Conservation (phyloP, 2,113 vertebrate species). For the Oreotrochilus melanogaster region DNA sequence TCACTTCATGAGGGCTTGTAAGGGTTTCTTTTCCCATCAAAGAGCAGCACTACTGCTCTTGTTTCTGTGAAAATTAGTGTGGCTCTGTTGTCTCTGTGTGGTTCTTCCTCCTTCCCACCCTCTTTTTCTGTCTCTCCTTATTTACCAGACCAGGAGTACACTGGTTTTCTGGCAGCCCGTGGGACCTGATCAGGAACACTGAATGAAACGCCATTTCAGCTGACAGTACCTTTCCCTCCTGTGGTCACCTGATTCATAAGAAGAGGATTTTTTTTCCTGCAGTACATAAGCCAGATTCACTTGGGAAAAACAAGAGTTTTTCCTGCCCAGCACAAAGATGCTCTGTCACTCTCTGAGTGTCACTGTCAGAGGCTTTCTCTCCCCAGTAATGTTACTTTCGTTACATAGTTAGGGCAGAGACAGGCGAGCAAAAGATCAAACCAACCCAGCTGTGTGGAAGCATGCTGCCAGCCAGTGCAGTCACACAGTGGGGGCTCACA, state of each 20-base stretch:
- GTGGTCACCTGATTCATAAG: not conserved
- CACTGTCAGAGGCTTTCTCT: not conserved
- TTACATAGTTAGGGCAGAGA: not conserved
- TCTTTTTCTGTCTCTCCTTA: not conserved
- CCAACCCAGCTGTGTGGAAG: not conserved
- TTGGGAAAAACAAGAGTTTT: not conserved
- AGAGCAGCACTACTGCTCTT: not conserved
- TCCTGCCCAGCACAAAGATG: not conserved
- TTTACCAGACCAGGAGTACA: not conserved
- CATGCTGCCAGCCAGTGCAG: not conserved
- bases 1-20: not conserved
- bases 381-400: not conserved
- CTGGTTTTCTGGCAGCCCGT: not conserved
- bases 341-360: not conserved
- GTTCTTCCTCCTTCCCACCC: not conserved
- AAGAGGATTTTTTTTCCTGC: not conserved
- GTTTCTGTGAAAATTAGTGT: rapidly evolving
- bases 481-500: not conserved
- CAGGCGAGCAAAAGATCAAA: not conserved
- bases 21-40: not conserved
- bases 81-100: not conserved
- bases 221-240: not conserved
- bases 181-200: not conserved
- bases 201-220: not conserved
- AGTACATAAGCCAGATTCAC: not conserved